Evolutionary conservation across 2,888 invertebrate species (phyloP).

Genomic region (Cosmia trapezina): DNA sequence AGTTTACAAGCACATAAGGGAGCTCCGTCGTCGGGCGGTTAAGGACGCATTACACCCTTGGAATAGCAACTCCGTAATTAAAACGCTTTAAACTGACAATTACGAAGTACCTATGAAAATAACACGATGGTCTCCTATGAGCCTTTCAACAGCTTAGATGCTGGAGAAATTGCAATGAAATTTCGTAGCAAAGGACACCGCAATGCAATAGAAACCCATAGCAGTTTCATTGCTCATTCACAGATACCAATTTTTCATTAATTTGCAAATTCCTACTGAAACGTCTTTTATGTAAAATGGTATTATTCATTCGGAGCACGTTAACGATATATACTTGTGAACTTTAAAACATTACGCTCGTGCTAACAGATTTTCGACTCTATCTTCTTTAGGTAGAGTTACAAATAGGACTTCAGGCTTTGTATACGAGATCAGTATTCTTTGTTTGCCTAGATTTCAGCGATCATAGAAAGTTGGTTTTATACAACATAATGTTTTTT

Average conservation of each 20-base stretch:
- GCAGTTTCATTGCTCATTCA: constrained; percentile 29
- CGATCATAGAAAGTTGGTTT: constrained; percentile 40
- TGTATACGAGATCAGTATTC: constrained; percentile 35
- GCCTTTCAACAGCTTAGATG: constrained; percentile 69
- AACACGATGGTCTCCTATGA: constrained; percentile 68
- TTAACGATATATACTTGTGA: constrained; percentile 33
- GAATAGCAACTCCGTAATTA: constrained; percentile 87
- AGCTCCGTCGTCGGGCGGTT: constrained; percentile 79
- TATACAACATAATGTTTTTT: constrained; percentile 25
- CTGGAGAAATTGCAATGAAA: constrained; percentile 61
- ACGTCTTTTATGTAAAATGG: constrained; percentile 34
- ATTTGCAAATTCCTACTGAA: constrained; percentile 40
- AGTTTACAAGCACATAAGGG: constrained; percentile 84
- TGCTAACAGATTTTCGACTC: constrained; percentile 37
- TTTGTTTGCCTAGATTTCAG: constrained; percentile 50
- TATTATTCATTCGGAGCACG: constrained; percentile 51
- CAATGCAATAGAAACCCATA: constrained; percentile 30
- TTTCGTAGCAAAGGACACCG: constrained; percentile 48
- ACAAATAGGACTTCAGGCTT: constrained; percentile 7
- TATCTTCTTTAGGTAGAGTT: constrained; percentile 20
- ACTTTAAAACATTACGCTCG: constrained; percentile 23
- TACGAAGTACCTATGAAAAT: constrained; percentile 80
- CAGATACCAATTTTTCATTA: constrained; percentile 44
- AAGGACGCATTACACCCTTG: constrained; percentile 86
- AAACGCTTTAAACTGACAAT: constrained; percentile 88